Conservation (phyloP, 1,140 invertebrate species). For the Drosophila rhopaloa region DNA sequence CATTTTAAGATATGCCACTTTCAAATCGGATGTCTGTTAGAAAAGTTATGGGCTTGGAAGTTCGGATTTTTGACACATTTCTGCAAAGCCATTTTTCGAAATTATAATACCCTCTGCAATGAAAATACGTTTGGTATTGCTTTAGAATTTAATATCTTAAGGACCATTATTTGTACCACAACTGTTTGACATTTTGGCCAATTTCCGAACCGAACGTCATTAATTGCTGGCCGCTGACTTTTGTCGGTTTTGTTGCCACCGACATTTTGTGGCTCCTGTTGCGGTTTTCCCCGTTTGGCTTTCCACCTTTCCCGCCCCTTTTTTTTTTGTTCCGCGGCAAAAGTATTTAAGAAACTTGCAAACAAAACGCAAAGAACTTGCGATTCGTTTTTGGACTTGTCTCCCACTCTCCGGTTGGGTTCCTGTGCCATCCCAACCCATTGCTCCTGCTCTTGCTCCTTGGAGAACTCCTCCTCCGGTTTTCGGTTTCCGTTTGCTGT, state of each 20-base stretch:
- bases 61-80: no score
- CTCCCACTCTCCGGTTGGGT: not conserved
- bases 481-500: conserved; percentile 37
- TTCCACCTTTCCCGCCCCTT: not conserved
- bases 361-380: conserved; percentile 36
- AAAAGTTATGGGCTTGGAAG: no score
- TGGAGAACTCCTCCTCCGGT: conserved; percentile 9
- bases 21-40: no score
- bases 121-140: no score
- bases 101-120: no score
- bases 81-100: no score
- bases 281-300: conserved; percentile 33
- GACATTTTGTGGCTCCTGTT: conserved; percentile 30
- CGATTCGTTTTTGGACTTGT: conserved; percentile 21
- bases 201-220: conserved; percentile 37
- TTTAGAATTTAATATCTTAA: not conserved
- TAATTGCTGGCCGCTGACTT: conserved; percentile 31
- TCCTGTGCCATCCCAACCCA: conserved; percentile 4
- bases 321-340: conserved; percentile 37
- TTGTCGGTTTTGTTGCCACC: conserved; percentile 13
- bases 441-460: conserved; percentile 9
- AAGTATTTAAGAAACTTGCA: conserved; percentile 79
- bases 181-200: conserved; percentile 12
- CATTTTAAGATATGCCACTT: no score
- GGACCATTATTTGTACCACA: not conserved